Evolutionary conservation across 2,113 vertebrate genomes (phyloP).

Genomic region (Monopterus albus): DNA sequence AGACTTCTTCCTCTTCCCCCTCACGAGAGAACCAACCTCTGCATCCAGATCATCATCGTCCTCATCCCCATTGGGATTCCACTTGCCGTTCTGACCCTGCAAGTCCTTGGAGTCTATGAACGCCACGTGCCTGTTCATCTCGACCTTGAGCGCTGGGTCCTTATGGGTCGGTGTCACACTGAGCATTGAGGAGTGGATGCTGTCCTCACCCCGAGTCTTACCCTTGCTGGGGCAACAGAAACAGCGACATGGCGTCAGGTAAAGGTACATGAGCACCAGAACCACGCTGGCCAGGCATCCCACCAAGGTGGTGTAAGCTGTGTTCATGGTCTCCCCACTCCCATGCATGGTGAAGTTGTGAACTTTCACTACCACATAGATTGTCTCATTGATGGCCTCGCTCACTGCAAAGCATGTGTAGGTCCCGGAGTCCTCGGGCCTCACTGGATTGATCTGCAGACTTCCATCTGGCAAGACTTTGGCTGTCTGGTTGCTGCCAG

Average conservation of each 20-base stretch:
- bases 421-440: conserved; percentile 86
- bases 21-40: conserved; percentile 78
- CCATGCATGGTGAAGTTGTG: conserved; percentile 90
- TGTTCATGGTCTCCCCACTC: conserved; percentile 90
- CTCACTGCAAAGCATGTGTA: conserved; percentile 91
- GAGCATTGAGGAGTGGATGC: conserved; percentile 95
- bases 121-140: conserved; percentile 83
- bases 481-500: conserved; percentile 83
- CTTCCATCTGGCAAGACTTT: conserved; percentile 84
- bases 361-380: conserved; percentile 93
- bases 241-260: conserved; percentile 95
- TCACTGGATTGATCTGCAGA: conserved; percentile 83
- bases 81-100: conserved; percentile 91
- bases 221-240: conserved; percentile 89
- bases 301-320: conserved; percentile 96
- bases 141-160: conserved; percentile 79
- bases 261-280: conserved; percentile 96
- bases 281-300: conserved; percentile 96
- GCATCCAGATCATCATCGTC: conserved; percentile 71
- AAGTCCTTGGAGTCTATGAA: conserved; percentile 87
- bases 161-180: conserved; percentile 92
- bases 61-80: conserved; percentile 85
- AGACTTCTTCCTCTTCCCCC: conserved; percentile 91
- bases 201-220: conserved; percentile 87
- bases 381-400: conserved; percentile 90